phyloP scores from a whole-genome alignment of 2,113 vertebrate species.

The Mormyrus iriodes region DNA sequence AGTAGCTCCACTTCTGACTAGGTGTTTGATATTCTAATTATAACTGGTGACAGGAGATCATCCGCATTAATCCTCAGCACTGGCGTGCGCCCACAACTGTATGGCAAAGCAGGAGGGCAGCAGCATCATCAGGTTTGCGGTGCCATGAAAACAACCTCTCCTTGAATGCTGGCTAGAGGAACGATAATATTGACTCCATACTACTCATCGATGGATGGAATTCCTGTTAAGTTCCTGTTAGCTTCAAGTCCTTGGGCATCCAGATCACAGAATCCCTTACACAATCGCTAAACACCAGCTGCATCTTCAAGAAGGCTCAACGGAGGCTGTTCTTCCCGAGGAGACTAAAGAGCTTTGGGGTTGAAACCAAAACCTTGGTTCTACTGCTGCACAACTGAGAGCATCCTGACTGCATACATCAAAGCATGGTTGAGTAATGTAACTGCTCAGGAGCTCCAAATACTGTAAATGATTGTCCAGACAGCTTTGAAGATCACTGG shows the following conservation, averaged over 20 bases:
- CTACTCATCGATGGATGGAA: background rate
- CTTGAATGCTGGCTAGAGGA: background rate
- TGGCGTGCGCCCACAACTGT: background rate
- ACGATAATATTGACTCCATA: background rate
- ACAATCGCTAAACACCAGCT: constrained; percentile 5
- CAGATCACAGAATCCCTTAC: background rate
- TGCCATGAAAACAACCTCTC: background rate
- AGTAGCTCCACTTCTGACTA: background rate
- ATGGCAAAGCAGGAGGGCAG: background rate
- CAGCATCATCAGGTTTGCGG: background rate
- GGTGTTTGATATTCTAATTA: background rate
- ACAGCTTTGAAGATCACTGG: background rate
- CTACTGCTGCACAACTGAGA: background rate
- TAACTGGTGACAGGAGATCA: background rate
- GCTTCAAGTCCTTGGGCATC: background rate
- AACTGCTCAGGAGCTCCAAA: background rate
- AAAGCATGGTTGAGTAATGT: background rate
- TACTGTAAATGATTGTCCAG: background rate
- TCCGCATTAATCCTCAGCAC: background rate
- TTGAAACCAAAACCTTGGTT: background rate
- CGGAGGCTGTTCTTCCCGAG: background rate
- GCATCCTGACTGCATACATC: background rate
- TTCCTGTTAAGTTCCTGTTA: background rate
- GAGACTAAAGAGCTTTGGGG: background rate
- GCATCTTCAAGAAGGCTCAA: constrained; percentile 5